Evolutionary conservation across 2,797 vertebrate species (phyloP).

Genomic region (Anomalospiza imberbis): DNA sequence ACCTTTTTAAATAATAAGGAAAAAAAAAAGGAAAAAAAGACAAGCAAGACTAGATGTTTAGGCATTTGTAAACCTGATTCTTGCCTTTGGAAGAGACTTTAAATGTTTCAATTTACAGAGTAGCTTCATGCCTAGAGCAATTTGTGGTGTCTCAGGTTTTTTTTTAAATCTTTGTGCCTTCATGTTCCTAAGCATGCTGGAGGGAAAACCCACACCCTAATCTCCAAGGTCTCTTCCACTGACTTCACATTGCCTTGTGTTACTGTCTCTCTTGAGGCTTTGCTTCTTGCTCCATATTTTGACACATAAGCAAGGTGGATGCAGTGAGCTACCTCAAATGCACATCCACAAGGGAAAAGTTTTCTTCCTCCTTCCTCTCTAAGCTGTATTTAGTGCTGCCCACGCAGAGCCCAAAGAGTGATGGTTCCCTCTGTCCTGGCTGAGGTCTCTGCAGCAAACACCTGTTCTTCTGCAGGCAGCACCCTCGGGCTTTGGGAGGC

Average conservation of each 20-base stretch:
- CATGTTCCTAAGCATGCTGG: background rate
- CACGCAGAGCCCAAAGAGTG: background rate
- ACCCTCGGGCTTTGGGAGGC: rapidly evolving
- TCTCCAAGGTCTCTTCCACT: background rate
- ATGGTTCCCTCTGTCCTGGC: background rate
- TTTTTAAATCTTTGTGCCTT: background rate
- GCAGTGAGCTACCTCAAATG: background rate
- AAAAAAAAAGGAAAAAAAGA: too few relatives aligned
- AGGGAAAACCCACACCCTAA: background rate
- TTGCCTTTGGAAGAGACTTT: background rate
- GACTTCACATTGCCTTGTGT: background rate
- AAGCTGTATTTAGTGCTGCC: background rate
- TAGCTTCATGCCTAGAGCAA: background rate
- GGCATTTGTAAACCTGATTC: background rate
- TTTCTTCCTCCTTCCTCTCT: background rate
- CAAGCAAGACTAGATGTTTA: background rate
- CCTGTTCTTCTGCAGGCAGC: rapidly evolving
- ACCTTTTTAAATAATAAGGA: background rate
- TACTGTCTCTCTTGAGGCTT: background rate
- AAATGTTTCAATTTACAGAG: background rate
- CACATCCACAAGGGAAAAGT: background rate
- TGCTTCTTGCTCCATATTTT: rapidly evolving
- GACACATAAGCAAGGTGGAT: background rate
- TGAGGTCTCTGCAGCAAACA: background rate
- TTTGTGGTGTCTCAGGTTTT: background rate